Base-by-base conservation (phyloP, 2,113 vertebrate genomes). In the Myotis brandtii region DNA sequence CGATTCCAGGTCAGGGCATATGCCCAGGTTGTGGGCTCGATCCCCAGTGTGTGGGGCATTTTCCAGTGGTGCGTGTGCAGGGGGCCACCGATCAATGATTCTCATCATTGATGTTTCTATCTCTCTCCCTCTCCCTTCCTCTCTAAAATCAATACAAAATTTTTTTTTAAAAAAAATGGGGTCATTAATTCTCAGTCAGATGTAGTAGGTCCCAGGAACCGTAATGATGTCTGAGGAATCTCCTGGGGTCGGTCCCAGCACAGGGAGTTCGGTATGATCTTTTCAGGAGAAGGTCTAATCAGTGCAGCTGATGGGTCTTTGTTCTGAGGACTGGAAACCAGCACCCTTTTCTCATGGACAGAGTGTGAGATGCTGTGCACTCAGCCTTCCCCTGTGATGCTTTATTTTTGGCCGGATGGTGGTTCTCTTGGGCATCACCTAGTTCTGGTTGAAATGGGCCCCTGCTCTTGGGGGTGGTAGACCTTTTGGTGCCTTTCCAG, bases 221-320 rank as follows among this genome's bases (percentile, higher is more conserved):
- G 54, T 2, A 50, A 11, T 0, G 8, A 11, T 6, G 21, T 20
- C 77, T 48, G 32, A 5, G 37, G 6, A 21, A 21, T 3, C 32
- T 48, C 52, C 43, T 72, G 76, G 54, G 76, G 54, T 20, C 27
- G 6, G 66, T 20, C 23, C 43, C 37, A 6, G 52, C 32, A 21
- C 4, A 16, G 23, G n/a, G 34, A 13, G 75, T 1, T 76, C 9
- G 32, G 7, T 3, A 1, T 5, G 32, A 46, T 34, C 23, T 54
- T 52, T 14, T 27, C 25, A 0, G 0, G 0, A 34, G 37, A 76
- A 21, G 11, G 2, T 14, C 23, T 30, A 16, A 7, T 5, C 5
- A 11, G 52, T 6, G 1, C 43, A 4, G 3, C 17, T 3, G 1
- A 16, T 23, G 32, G 40, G 40, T 18, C 40, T 83, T 20, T 59